Base-by-base conservation (phyloP, 2,888 invertebrate species). In the Marasmarcha lunaedactyla region DNA sequence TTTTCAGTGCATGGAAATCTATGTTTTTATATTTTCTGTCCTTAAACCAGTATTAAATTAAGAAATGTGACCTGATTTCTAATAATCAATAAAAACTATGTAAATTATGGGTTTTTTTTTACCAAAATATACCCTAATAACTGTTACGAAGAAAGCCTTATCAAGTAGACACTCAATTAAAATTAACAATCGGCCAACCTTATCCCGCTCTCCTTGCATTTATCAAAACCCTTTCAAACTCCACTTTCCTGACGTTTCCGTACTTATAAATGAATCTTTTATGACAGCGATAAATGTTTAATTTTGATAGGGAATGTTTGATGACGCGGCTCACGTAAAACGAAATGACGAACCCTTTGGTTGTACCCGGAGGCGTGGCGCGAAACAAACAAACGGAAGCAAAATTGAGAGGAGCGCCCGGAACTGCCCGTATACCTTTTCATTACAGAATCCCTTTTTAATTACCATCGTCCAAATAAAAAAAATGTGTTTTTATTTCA, bases 381-480 rank as follows among this genome's bases (percentile, higher is more conserved):
- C 65, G 65, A 61, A 65, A 72, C 77, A 78, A 81, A 79, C 79
- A 77, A 74, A 76, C 77, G 77, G 77, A 78, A 76, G 70, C 72
- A 66, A 78, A 79, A 81, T 78, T 74, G 77, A 79, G 79, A 79
- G 76, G 69, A 78, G 73, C 71, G 68, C 64, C 76, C 77, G 77
- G 74, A 77, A 79, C 76, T 66, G 68, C 54, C 73, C 69, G 76
- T 77, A 76, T 81, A 83, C 79, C 79, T 81, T 83, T 81, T 78
- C 76, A 81, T 79, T 79, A 79, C 76, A 71, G 71, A 77, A 81
- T 79, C 81, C 81, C 79, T 76, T 81, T 83, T 83, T 83, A 83
- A 83, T 83, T 83, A 79, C 81, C 72, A 71, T 64, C 70, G 68
- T 65, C 72, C 67, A 71, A 78, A 79, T 73, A 78, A 83, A 79